Evolutionary conservation across 2,888 invertebrate genomes (phyloP), one percentile per base, ranked within the genome.

Genomic region (Gerris lacustris): DNA sequence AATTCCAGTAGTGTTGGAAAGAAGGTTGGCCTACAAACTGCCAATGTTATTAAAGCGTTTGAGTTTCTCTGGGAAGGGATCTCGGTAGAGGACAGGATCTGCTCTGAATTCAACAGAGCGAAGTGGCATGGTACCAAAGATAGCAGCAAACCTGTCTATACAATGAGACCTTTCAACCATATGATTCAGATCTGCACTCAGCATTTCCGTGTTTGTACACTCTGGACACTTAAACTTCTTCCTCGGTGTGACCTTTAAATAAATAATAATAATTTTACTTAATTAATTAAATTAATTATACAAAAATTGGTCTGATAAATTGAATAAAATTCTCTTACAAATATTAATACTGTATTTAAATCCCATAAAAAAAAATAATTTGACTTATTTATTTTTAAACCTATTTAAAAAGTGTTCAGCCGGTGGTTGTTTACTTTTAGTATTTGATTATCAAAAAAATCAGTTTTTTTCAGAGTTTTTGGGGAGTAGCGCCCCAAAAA

Each of bases 201-300:
- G 80, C 92, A 94, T 95, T 82, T 95, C 95, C 0, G 90, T 94
- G 80, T 93, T 94, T 5, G 88, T 89, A 81, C 96, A 96, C 79
- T 95, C 93, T 0, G 96, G 95, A 79, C 96, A 97, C 80, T 96
- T 95, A 82, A 97, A 97, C 80, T 97, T 97, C 79, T 97, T 96
- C 6, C 96, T 85, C 0, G 96, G 96, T 0, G 95, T 91, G 45
- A 96, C 94, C 90, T 90, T 80, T 11, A 72, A 66, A 62, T 45
- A 31, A 31, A 4, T 31, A 31, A 31, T 31, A 31, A 31, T 31
- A 31, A 31, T 31, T 2, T 31, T 31, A 62, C 2, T 15, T n/a
- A 62, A 15, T 15, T 15, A 64, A 63, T 7, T 70, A 69, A 62
- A 15, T 15, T 15, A 64, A 63, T 7, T 70, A 69, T 67, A 71